Evolutionary conservation across 2,113 vertebrate species (phyloP).

Genomic region (Scopus umbretta): DNA sequence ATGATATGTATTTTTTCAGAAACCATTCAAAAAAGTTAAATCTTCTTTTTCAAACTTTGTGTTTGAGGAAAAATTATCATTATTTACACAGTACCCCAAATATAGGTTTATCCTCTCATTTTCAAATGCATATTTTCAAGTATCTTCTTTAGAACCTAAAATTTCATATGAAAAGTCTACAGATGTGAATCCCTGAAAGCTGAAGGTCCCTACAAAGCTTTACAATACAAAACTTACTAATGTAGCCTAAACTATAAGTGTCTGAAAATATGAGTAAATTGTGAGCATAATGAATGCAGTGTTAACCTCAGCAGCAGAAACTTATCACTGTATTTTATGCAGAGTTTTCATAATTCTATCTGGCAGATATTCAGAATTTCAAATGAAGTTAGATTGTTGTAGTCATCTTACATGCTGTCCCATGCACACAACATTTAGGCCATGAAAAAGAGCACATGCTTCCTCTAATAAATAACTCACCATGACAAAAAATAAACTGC

Average conservation of each 20-base stretch:
- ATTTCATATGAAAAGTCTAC: not conserved
- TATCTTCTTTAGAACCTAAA: not conserved
- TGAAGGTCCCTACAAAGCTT: not conserved
- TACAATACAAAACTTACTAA: not conserved
- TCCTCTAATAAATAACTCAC: not conserved
- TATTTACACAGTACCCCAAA: not conserved
- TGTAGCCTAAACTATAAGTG: not conserved
- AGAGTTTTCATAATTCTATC: conserved; percentile 20
- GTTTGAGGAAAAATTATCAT: not conserved
- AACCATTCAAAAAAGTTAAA: not conserved
- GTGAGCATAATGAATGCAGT: not conserved
- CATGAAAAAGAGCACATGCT: conserved; percentile 9
- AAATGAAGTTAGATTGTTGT: conserved; percentile 11
- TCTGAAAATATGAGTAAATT: not conserved
- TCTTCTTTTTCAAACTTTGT: not conserved
- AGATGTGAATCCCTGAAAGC: not conserved
- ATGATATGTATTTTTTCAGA: not conserved
- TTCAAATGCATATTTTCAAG: not conserved
- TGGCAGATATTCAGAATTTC: conserved; percentile 41
- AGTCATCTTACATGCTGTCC: conserved; percentile 6
- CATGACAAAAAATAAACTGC: conserved; percentile 5
- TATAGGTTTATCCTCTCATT: not conserved
- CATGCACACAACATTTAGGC: not conserved
- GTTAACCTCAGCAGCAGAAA: not conserved
- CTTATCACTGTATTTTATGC: not conserved